phyloP scores from a whole-genome alignment of 2,888 invertebrate genomes.

The Psylliodes chrysocephalus region DNA sequence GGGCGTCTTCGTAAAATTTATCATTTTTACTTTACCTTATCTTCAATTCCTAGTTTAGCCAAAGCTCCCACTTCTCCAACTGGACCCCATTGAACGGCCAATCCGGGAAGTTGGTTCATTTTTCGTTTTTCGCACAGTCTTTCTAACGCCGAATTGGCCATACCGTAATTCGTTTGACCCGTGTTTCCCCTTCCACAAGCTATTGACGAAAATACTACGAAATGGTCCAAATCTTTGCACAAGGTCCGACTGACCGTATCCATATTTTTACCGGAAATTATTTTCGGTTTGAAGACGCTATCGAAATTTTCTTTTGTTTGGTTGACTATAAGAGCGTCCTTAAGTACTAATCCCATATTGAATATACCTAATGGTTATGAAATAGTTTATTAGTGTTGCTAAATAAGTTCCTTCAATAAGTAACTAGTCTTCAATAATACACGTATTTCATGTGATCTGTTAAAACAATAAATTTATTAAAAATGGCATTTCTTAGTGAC shows the following conservation, averaged over 20 bases:
- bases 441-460: too few species aligned
- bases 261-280: conserved; percentile 68
- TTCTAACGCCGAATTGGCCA: conserved; percentile 53
- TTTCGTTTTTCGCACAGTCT: conserved; percentile 49
- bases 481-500: too few species aligned
- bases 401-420: too few species aligned
- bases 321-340: conserved; percentile 68
- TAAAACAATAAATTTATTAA: too few species aligned
- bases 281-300: conserved; percentile 70
- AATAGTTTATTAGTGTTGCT: too few species aligned
- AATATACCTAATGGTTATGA: conserved; percentile 47
- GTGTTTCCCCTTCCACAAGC: conserved; percentile 49
- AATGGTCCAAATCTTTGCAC: conserved; percentile 61
- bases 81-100: conserved; percentile 53
- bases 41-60: conserved; percentile 23
- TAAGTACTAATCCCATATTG: conserved; percentile 64
- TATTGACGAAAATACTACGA: conserved; percentile 51
- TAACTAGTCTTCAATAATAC: too few species aligned
- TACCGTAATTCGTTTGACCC: conserved; percentile 52
- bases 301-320: conserved; percentile 66
- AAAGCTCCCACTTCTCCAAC: conserved; percentile 49
- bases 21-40: conserved; percentile 35
- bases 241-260: conserved; percentile 66
- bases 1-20: too few species aligned
- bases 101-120: conserved; percentile 46